Base-by-base conservation (phyloP, 2,113 vertebrate species). In the Echinops telfairi region DNA sequence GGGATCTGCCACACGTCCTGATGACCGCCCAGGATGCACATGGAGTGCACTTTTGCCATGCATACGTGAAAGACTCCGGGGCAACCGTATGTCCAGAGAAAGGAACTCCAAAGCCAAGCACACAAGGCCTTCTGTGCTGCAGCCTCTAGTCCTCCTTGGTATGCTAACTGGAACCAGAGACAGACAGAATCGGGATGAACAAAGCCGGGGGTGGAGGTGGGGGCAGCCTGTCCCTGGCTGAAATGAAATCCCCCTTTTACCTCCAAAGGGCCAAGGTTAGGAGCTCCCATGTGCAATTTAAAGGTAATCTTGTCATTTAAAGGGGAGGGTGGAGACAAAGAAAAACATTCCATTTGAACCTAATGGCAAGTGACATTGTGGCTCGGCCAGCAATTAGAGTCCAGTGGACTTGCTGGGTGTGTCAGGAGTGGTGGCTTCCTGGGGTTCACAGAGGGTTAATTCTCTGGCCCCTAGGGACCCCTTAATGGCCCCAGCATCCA, bases 371-470 rank as follows among this genome's bases (percentile, higher is more conserved):
- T 98, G 98, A 97, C 98, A 97, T 91, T 96, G 92, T 71, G 95
- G 88, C 92, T 98, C 97, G 96, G 94, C 90, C 83, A 7, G 64
- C 47, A 93, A 97, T 98, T 96, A 98, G 92, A 95, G 96, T 98
- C 96, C 94, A 95, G 94, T 86, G 84, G 89, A 58, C 86, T 94
- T 84, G 93, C 66, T 68, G 25, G n/a, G 86, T 0, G 0, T 57
- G 57, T 94, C 94, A 88, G 91, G 36, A 86, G 91, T 88, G 73
- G 25, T n/a, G 90, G 93, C 62, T 92, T 95, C 94, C 84, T 90
- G 79, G 95, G 97, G 97, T 97, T 98, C 97, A 97, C 3, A 96
- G 79, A 98, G 98, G 98, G 98, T 98, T 98, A 98, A 98, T 93
- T 97, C 95, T 91, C 71, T 88, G 94, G 93, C 95, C 98, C 97